Evolutionary conservation across 2,797 vertebrate genomes (phyloP).

Genomic region (Enteromius trimaculatus): DNA sequence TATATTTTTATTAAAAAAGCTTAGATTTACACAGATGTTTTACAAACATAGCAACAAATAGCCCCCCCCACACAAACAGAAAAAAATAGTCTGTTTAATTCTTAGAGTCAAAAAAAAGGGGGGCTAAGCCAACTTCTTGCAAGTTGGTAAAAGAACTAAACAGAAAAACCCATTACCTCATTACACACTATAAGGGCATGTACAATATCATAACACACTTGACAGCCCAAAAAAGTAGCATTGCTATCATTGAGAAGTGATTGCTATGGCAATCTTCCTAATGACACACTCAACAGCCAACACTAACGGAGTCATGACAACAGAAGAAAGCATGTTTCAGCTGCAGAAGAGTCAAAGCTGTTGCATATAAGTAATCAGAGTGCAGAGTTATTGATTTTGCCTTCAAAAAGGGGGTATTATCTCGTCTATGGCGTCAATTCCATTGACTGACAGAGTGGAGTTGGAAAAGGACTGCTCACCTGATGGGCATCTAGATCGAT

Average conservation of each 20-base stretch:
- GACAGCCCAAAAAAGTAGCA: neutral
- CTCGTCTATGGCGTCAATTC: conserved; percentile 55
- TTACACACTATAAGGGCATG: neutral
- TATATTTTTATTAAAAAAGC: too few species aligned
- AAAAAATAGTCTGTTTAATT: too few species aligned
- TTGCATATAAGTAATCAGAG: conserved; percentile 9
- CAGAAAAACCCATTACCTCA: neutral
- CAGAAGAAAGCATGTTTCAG: conserved; percentile 15
- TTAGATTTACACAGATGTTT: neutral
- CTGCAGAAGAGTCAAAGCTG: conserved; percentile 7
- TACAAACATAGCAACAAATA: neutral
- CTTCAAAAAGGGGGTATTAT: conserved; percentile 55
- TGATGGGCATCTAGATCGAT: conserved; percentile 96
- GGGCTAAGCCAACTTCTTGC: neutral
- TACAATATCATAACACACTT: conserved; percentile 7
- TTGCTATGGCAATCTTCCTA: conserved; percentile 27
- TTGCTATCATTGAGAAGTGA: conserved; percentile 14
- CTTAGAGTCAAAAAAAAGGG: too few species aligned
- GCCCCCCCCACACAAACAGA: too few species aligned
- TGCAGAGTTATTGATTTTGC: conserved; percentile 43
- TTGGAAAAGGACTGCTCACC: conserved; percentile 77
- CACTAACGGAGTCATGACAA: conserved; percentile 22
- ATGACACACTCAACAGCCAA: conserved; percentile 17
- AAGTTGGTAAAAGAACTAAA: conserved; percentile 3
- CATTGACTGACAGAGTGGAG: conserved; percentile 49